Base-by-base conservation (phyloP, 2,113 vertebrate species). In the Etheostoma cragini region DNA sequence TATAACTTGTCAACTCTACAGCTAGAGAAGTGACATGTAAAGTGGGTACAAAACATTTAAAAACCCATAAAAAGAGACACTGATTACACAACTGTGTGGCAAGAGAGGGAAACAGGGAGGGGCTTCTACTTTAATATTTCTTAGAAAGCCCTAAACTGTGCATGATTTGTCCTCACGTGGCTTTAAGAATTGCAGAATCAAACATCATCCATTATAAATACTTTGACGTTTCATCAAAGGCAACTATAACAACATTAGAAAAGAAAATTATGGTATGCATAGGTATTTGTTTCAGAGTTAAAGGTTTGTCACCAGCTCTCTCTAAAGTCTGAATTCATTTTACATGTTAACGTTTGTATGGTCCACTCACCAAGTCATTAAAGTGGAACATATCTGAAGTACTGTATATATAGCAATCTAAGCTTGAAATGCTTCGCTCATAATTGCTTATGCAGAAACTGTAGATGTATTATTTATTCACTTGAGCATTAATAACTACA, bases 391-490 rank as follows among this genome's bases (percentile, higher is more conserved):
- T 57, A 58, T 57, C 8, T 35, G 15, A 47, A 24, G 13, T 22
- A 12, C 0, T 3, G 12, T 19, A 35, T 38, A 26, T 42, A 50
- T 14, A 38, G 47, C 8, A 54, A 30, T 3, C 45, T 22, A 26
- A 49, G 57, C 5, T 57, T 49, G 56, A 19, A 46, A 12, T 54
- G 8, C 60, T 52, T 73, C 33, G 33, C 19, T 63, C 15, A 47
- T 24, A 50, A 30, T 70, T 70, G 4, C 16, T 22, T 4, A 73
- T 1, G 5, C 13, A 67, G 62, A 72, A 38, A 24, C 24, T 47
- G 8, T 26, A 15, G 21, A 68, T 75, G 10, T 52, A 69, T 77
- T 72, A 62, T 73, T 68, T 33, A 78, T 72, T 66, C 22, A 65
- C 30, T 42, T 11, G 38, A 42, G 38, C 10, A 42, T 42, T 42